phyloP scores from a whole-genome alignment of 2,797 vertebrate species.

The Helostoma temminkii region DNA sequence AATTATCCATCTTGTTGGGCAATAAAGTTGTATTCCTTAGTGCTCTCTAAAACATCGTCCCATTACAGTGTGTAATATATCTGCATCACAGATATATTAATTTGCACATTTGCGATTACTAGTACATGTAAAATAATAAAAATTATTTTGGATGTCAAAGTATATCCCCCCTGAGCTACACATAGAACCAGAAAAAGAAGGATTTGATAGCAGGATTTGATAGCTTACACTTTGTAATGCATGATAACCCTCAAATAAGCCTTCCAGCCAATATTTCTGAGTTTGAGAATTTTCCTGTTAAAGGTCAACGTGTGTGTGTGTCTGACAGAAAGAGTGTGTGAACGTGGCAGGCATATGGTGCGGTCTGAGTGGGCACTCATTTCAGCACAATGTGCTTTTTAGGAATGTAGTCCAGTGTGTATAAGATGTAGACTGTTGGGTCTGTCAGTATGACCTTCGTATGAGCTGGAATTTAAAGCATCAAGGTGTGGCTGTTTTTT shows the following conservation, averaged over 20 bases:
- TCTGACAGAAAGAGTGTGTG: constrained; percentile 21
- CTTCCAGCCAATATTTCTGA: constrained; percentile 18
- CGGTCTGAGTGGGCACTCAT: constrained; percentile 34
- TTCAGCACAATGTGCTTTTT: constrained; percentile 51
- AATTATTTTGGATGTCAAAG: not conserved
- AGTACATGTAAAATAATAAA: not conserved
- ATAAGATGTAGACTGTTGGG: too few species aligned
- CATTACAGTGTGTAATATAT: constrained; percentile 4
- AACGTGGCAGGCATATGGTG: constrained; percentile 45
- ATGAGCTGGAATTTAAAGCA: constrained; percentile 52
- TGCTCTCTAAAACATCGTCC: constrained; percentile 12
- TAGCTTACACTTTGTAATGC: not conserved
- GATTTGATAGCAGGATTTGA: not conserved
- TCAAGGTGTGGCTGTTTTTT: constrained; percentile 43
- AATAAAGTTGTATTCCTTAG: constrained; percentile 17
- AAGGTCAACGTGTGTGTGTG: constrained; percentile 52
- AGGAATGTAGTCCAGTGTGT: too few species aligned
- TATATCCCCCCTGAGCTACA: not conserved
- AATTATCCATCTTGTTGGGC: constrained; percentile 21
- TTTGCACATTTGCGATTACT: not conserved
- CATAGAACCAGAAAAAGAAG: not conserved
- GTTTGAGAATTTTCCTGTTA: constrained; percentile 43
- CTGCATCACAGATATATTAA: not conserved
- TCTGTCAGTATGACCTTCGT: constrained; percentile 59
- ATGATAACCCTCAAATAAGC: constrained; percentile 13